Evolutionary conservation across 2,113 vertebrate species (phyloP).

Genomic region (Colistium nudipinnis): DNA sequence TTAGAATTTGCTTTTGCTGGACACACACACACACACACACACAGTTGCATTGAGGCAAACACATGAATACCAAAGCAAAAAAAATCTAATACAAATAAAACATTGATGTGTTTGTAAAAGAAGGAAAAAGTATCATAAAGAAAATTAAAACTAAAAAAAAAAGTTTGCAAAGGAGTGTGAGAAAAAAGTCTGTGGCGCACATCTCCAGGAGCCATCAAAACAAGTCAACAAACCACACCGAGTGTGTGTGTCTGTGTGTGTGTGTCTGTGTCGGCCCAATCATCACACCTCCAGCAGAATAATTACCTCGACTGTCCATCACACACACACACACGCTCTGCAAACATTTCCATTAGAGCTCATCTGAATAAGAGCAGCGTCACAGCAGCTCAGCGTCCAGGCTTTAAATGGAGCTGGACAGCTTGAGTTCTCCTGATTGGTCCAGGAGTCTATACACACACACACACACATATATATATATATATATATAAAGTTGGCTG

Average conservation of each 20-base stretch:
- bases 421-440: slow-evolving; percentile 24
- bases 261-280: slow-evolving; percentile 26
- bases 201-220: no score
- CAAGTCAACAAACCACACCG: slow-evolving; percentile 27
- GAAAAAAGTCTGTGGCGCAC: no score
- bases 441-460: slow-evolving; percentile 7
- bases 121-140: neutral
- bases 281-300: slow-evolving; percentile 51
- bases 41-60: slow-evolving; percentile 27
- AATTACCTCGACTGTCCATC: slow-evolving; percentile 62
- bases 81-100: neutral
- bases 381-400: slow-evolving; percentile 12
- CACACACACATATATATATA: neutral
- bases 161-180: no score
- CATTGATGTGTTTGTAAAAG: neutral
- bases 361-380: slow-evolving; percentile 37
- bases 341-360: slow-evolving; percentile 46
- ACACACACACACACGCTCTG: no score
- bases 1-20: slow-evolving; percentile 9
- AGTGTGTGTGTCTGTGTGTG: slow-evolving; percentile 11
- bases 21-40: slow-evolving; percentile 8
- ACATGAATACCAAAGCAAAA: neutral
- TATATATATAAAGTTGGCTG: no score
- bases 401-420: slow-evolving; percentile 47
- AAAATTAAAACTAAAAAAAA: neutral